Evolutionary conservation across 2,113 vertebrate genomes (phyloP), one percentile per base, ranked within the genome.

Genomic region (Engystomops pustulosus): DNA sequence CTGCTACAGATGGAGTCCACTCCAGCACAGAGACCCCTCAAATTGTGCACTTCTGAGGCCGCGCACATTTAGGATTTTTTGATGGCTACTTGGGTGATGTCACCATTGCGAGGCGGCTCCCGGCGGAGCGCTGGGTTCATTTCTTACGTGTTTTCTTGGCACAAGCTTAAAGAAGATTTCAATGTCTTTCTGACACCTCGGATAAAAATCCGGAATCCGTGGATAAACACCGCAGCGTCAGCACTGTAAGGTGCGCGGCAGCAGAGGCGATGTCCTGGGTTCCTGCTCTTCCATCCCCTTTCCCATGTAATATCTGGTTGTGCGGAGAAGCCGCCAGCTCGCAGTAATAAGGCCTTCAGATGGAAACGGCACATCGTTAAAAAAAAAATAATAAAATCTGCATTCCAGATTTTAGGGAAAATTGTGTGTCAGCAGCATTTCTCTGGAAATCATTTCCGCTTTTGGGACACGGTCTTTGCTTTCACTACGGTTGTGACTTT

Each of bases 141-240:
- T 87, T 89, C 86, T 70, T 62, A 76, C 87, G 83, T 88, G 74
- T 87, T 88, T 90, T 87, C 88, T 88, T 91, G 86, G 88, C 82
- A 86, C 81, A 32, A 79, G 83, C 74, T 87, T 87, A 81, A 87
- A 85, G 91, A 89, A 86, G 70, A 69, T 77, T 70, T 44, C 86
- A 89, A 88, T 89, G 85, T 74, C 89, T 90, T 90, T 87, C 85
- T 90, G 87, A 88, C 89, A 87, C 85, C 84, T 86, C 84, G 81
- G 70, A 79, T 71, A 0, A 45, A 32, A 83, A 75, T 32, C 32
- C 20, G 49, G 86, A 86, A 71, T 81, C n/a, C 80, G 82, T 86
- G 68, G 69, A 51, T 82, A 89, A 90, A 90, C 87, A 89, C 81
- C 69, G 71, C 70, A 88, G 79, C 80, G 67, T 81, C 86, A 78